These are phyloP conservation scores for Phoebastria nigripes DNA, from an alignment of 2,797 vertebrate genomes.

Conservation along the genomic window DNA sequence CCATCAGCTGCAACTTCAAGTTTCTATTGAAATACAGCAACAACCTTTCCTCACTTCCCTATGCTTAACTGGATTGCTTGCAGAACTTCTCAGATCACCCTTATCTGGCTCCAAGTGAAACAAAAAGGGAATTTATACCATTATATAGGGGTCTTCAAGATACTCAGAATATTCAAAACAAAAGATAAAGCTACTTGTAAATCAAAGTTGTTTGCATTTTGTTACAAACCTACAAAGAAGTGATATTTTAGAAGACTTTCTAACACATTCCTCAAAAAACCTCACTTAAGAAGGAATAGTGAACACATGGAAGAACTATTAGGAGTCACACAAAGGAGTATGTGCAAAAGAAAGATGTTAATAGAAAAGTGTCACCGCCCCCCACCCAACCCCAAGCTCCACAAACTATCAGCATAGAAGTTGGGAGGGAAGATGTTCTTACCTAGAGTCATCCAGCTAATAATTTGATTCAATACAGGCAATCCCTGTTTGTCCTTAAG, in stretches of 20 bases:
- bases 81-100: neutral
- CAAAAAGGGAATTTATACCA: neutral
- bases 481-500: constrained; percentile 87
- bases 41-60: neutral
- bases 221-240: neutral
- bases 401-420: neutral
- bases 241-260: neutral
- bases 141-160: neutral
- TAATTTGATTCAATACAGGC: constrained; percentile 85
- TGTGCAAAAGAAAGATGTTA: neutral
- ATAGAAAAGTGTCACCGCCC: neutral
- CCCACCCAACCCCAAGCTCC: neutral
- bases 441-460: constrained; percentile 93
- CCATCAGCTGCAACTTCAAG: neutral
- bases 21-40: neutral
- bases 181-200: neutral
- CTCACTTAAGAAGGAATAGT: neutral
- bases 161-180: neutral
- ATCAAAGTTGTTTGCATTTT: neutral
- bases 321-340: neutral
- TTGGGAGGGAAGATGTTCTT: constrained; percentile 25
- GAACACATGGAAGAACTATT: neutral
- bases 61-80: neutral
- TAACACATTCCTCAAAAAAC: neutral
- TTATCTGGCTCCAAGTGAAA: neutral